A percentile compares a stretch with the other conserved stretches of the same genome.
phyloP scores from a whole-genome alignment of 2,888 invertebrate genomes.

The Epinotia nisella region DNA sequence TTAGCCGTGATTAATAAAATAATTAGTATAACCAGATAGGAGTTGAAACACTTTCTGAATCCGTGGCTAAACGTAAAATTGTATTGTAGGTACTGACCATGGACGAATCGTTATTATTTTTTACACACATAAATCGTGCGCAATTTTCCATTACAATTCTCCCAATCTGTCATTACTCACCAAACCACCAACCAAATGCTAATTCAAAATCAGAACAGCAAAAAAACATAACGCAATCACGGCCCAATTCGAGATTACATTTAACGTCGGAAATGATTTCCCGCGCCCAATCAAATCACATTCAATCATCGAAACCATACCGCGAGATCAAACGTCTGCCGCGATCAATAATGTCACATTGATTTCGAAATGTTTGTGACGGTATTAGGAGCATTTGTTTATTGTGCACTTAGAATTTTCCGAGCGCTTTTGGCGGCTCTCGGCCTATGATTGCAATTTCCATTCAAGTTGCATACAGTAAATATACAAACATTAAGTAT shows the following conservation, averaged over 20 bases:
- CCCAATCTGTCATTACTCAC: not conserved
- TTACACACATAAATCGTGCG: not conserved
- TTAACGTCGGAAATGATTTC: conserved; percentile 23
- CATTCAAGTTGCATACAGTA: not conserved
- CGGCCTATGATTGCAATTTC: not conserved
- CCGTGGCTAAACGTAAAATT: too few species aligned
- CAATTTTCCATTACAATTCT: not conserved
- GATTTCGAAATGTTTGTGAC: not conserved
- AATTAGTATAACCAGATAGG: too few species aligned
- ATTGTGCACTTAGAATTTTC: not conserved
- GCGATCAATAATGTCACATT: conserved; percentile 22
- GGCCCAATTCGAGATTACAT: conserved; percentile 16
- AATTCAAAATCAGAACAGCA: conserved; percentile 5
- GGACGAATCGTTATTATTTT: not conserved
- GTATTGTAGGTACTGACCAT: not conserved
- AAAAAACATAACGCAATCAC: conserved; percentile 20
- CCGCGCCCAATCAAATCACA: conserved; percentile 23
- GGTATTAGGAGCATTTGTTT: conserved; percentile 1
- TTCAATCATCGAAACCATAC: conserved; percentile 20
- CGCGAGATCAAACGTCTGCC: conserved; percentile 22
- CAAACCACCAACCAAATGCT: conserved; percentile 4
- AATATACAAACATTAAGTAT: too few species aligned
- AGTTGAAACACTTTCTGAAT: too few species aligned
- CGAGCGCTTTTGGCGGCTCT: not conserved
- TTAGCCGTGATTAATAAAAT: too few species aligned